Evolutionary conservation across 1,140 invertebrate genomes (phyloP).

Genomic region (Drosophila setifemur): DNA sequence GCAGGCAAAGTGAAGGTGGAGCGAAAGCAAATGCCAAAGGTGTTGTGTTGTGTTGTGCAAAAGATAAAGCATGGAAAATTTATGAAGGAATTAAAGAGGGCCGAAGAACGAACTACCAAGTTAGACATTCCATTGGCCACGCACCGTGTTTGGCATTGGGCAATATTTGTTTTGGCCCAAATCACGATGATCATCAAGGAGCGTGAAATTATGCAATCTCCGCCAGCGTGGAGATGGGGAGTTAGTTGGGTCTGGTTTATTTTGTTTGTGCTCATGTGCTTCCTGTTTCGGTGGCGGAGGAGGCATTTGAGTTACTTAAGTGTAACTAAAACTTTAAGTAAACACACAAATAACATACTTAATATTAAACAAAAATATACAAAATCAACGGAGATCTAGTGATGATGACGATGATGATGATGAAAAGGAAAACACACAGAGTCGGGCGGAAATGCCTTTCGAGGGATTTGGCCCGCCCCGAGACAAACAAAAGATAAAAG

Average conservation of each 20-base stretch:
- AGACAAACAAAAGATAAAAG: conserved; percentile 79
- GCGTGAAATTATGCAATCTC: conserved; percentile 78
- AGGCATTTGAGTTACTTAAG: conserved; percentile 77
- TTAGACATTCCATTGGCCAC: conserved; percentile 61
- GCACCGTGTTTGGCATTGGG: conserved; percentile 57
- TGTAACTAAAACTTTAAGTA: conserved; percentile 80
- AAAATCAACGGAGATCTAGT: conserved; percentile 35
- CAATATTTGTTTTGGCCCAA: conserved; percentile 74
- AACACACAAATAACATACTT: conserved; percentile 81
- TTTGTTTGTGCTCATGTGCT: conserved; percentile 75
- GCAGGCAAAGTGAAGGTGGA: conserved; percentile 39
- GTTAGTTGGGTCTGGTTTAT: conserved; percentile 54
- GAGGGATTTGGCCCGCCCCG: not conserved
- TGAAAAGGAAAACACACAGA: conserved; percentile 45
- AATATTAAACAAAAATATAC: conserved; percentile 81
- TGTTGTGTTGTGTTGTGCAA: conserved; percentile 77
- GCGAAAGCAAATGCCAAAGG: conserved; percentile 57
- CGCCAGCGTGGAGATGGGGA: conserved; percentile 13
- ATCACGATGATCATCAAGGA: conserved; percentile 14
- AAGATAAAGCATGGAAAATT: conserved; percentile 78
- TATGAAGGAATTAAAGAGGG: conserved; percentile 60
- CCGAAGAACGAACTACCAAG: conserved; percentile 41
- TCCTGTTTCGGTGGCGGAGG: conserved; percentile 61
- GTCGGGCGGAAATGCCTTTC: conserved; percentile 60
- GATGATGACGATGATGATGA: conserved; percentile 25